These are phyloP conservation scores for Arothron firmamentum DNA, from an alignment of 2,113 vertebrate species.

Conservation along the genomic window DNA sequence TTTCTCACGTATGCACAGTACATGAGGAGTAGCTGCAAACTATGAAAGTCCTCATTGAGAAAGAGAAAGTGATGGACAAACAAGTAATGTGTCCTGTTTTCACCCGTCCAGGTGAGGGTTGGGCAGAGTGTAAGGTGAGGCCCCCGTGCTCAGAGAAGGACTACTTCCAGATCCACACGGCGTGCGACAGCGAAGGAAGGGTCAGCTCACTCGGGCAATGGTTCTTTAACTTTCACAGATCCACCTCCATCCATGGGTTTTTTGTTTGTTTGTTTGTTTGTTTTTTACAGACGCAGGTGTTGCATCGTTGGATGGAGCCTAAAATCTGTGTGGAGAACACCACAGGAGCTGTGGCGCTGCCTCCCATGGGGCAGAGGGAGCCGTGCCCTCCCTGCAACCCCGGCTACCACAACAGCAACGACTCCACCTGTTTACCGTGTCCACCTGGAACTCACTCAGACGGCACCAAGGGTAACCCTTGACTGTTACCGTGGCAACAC, in stretches of 20 bases:
- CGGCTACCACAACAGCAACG: slow-evolving; percentile 91
- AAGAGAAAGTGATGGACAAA: too few species aligned
- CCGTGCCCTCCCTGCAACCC: slow-evolving; percentile 96
- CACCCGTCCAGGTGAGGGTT: slow-evolving; percentile 81
- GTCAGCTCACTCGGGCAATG: slow-evolving; percentile 70
- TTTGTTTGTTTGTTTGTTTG: too few species aligned
- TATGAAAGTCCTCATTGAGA: too few species aligned
- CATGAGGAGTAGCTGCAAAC: not conserved
- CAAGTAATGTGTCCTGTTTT: not conserved
- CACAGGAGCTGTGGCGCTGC: slow-evolving; percentile 77
- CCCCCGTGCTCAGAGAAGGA: slow-evolving; percentile 87
- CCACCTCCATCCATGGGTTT: not conserved
- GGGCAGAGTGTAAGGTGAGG: slow-evolving; percentile 78
- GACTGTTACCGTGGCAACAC: not conserved
- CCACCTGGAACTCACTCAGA: slow-evolving; percentile 85
- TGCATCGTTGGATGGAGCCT: slow-evolving; percentile 93
- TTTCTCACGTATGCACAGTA: slow-evolving; percentile 80
- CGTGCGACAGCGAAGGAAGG: slow-evolving; percentile 90
- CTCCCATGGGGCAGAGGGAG: slow-evolving; percentile 84
- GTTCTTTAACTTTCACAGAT: slow-evolving; percentile 5
- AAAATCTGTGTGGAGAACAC: slow-evolving; percentile 90
- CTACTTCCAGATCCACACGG: slow-evolving; percentile 92
- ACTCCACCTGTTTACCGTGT: slow-evolving; percentile 87
- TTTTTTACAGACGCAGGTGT: slow-evolving; percentile 92
- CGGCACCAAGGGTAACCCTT: slow-evolving; percentile 80